Percentiles rank a stretch among this genome's conserved stretches.
phyloP scores from a whole-genome alignment of 35 echinoderm and acorn worm species.

The Acanthaster planci region DNA sequence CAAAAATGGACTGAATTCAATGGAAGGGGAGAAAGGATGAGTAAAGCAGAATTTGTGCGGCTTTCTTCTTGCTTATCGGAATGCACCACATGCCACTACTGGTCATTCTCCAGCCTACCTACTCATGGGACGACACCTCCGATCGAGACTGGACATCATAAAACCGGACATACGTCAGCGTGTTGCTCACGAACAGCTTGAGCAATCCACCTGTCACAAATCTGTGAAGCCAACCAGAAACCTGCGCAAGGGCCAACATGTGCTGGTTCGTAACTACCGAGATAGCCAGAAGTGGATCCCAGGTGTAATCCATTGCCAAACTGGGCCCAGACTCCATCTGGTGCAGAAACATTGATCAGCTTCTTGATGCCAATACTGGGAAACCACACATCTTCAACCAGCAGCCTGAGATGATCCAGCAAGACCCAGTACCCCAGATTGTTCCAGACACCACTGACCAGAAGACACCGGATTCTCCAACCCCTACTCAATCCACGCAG shows the following conservation, averaged over 20 bases:
- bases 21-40: constrained; percentile 28
- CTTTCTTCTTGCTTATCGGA: constrained; percentile 25
- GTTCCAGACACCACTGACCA: no score
- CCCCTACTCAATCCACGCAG: no score
- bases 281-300: constrained; percentile 28
- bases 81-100: constrained; percentile 21
- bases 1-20: constrained; percentile 22
- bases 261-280: constrained; percentile 3
- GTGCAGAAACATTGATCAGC: constrained; percentile 1
- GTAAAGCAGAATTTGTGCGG: background rate
- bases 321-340: constrained; percentile 1
- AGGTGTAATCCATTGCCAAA: constrained; percentile 1
- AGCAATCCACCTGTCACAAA: no score
- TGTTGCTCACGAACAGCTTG: no score
- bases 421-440: no score
- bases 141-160: constrained; percentile 15
- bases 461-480: no score
- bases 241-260: background rate
- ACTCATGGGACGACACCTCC: constrained; percentile 7
- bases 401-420: no score
- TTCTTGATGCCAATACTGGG: background rate
- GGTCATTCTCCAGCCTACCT: constrained; percentile 23
- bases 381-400: no score
- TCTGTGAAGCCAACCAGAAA: no score
- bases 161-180: background rate